Conservation (phyloP, 2,113 vertebrate species). For the Morone saxatilis region DNA sequence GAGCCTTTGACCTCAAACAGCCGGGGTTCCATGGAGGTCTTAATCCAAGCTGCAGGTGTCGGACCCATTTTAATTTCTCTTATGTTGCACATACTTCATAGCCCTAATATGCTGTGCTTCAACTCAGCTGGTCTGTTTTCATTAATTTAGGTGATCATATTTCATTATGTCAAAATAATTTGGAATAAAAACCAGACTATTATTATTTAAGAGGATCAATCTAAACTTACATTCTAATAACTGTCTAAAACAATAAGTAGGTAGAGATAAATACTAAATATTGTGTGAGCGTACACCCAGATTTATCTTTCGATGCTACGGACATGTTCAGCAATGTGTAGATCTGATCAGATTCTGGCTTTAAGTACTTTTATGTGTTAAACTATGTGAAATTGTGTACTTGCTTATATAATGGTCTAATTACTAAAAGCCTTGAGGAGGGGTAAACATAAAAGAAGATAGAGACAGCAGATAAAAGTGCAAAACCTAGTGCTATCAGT, state of each 20-base stretch:
- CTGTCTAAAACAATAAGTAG: not conserved
- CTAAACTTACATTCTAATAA: not conserved
- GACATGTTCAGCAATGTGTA: not conserved
- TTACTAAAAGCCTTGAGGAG: too few species aligned
- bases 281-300: not conserved
- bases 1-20: conserved; percentile 1
- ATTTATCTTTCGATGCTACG: not conserved
- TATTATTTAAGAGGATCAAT: not conserved
- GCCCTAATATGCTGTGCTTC: not conserved
- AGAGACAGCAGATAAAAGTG: too few species aligned
- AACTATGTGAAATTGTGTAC: too few species aligned
- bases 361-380: too few species aligned
- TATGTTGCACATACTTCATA: not conserved
- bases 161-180: not conserved
- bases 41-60: not conserved
- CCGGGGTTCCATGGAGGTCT: not conserved
- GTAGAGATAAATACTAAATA: not conserved
- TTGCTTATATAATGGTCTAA: too few species aligned
- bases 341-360: too few species aligned
- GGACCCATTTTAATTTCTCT: not conserved
- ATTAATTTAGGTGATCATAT: conserved; percentile 2
- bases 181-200: not conserved
- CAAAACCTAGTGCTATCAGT: too few species aligned
- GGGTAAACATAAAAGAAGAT: too few species aligned
- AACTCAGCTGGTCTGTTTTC: not conserved